Percentiles rank a stretch among this genome's conserved stretches.
phyloP scores from a whole-genome alignment of 2,113 vertebrate genomes.

The Pimephales promelas region DNA sequence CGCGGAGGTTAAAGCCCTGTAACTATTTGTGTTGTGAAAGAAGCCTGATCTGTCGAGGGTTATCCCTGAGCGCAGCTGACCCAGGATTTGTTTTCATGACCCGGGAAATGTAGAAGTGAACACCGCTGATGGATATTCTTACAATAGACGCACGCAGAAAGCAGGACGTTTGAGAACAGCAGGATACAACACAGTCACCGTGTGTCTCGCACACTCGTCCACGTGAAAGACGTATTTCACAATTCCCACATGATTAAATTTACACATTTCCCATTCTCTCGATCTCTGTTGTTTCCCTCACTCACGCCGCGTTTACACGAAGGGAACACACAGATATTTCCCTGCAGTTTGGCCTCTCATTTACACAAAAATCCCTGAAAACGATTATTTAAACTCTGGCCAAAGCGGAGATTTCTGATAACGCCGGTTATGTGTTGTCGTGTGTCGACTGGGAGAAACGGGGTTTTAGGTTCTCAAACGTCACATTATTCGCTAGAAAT shows the following conservation, averaged over 20 bases:
- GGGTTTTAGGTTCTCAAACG: too few relatives aligned
- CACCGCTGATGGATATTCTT: slow-evolving; percentile 37
- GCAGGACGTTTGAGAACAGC: slow-evolving; percentile 13
- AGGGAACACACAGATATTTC: too few relatives aligned
- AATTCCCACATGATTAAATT: slow-evolving; percentile 6
- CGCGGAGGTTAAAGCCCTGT: background rate
- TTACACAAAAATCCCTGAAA: too few relatives aligned
- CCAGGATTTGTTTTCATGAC: slow-evolving; percentile 51
- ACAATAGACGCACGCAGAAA: slow-evolving; percentile 24
- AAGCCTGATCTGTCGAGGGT: slow-evolving; percentile 4
- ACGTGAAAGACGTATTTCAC: slow-evolving; percentile 22
- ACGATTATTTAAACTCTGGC: too few relatives aligned
- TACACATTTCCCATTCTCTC: background rate
- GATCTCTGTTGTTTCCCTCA: background rate
- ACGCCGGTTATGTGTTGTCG: too few relatives aligned
- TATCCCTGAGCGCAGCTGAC: too few relatives aligned
- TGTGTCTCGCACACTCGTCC: background rate
- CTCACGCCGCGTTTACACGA: too few relatives aligned
- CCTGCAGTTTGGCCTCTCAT: too few relatives aligned
- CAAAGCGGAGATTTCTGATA: too few relatives aligned
- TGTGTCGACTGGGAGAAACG: too few relatives aligned
- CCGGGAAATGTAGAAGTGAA: slow-evolving; percentile 26
- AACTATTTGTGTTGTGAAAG: slow-evolving; percentile 35
- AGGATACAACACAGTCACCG: slow-evolving; percentile 32
- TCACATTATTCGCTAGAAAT: too few relatives aligned